These are phyloP conservation scores for Oreochromis aureus DNA, from an alignment of 2,113 vertebrate genomes.

Conservation along the genomic window DNA sequence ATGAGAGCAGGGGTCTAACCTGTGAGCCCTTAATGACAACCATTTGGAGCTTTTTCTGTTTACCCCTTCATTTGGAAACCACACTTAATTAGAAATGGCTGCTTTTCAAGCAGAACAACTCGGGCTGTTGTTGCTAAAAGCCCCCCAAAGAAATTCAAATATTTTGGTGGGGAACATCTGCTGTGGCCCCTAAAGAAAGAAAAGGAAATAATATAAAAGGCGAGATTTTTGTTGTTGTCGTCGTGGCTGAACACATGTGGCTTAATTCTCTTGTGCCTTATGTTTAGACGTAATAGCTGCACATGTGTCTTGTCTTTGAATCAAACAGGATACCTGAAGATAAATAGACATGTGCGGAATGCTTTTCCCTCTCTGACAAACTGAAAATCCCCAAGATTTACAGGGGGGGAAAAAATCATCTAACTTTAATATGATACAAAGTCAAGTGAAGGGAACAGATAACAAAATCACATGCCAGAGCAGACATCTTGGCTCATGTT, in stretches of 20 bases:
- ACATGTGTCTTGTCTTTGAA: neutral
- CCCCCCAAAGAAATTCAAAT: constrained; percentile 11
- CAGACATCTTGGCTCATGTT: constrained; percentile 11
- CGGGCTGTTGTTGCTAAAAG: constrained; percentile 5
- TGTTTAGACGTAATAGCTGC: neutral
- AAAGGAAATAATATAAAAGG: neutral
- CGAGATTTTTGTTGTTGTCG: neutral
- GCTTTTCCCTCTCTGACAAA: neutral
- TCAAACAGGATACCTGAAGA: neutral
- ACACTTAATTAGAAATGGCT: constrained; percentile 46
- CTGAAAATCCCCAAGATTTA: neutral
- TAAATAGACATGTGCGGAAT: neutral
- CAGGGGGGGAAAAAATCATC: rapidly evolving
- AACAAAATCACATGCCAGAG: constrained; percentile 2
- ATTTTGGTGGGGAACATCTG: constrained; percentile 26
- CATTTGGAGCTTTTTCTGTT: constrained; percentile 31
- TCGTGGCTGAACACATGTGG: neutral
- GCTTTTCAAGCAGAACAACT: constrained; percentile 44
- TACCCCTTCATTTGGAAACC: constrained; percentile 26
- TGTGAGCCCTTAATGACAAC: constrained; percentile 28
- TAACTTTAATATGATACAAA: neutral
- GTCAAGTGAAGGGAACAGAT: neutral
- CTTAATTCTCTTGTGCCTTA: neutral
- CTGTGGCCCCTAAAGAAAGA: neutral
- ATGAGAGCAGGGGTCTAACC: constrained; percentile 14